Base-by-base conservation (phyloP, 2,888 invertebrate genomes). In the Neuroscelio doddi region DNA sequence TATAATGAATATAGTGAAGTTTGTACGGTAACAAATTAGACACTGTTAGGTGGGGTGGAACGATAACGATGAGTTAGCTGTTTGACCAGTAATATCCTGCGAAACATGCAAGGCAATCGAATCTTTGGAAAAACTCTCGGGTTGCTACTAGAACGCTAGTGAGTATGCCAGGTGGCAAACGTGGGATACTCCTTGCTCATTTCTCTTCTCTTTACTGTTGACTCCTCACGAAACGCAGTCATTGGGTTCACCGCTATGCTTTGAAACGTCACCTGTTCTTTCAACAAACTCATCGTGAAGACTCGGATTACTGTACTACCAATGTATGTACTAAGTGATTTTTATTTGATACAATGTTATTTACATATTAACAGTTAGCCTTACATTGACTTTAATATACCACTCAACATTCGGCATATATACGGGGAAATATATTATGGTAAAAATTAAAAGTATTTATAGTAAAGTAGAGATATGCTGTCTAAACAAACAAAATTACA, bases 111-210 rank as follows among this genome's bases (percentile, higher is more conserved):
- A n/a, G n/a, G 75, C 70, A 75, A 78, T 70, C 73, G 75, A 76
- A 77, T 77, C 75, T 73, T 62, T 56, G 64, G 34, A 61, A 68
- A 69, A 69, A 70, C 72, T 76, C 70, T 80, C 74, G 53, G 66
- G 73, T 80, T 77, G 69, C 77, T 47, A 71, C 75, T 15, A 15
- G 29, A 44, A 44, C 44, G 76, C 75, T n/a, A n/a, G n/a, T n/a
- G 76, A 78, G 69, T 58, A 70, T 75, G 79, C 76, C 80, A 80
- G 80, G 75, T 80, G 79, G 80, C 58, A 69, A 75, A 78, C 79
- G 32, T 26, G 36, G n/a, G 9, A 24, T 12, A 7, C 24, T 9
- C 30, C 47, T 16, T 21, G 15, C 30, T 39, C 26, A 14, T 52
- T 42, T 32, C 34, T 42, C 30, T 24, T 44, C 34, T 44, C 27